phyloP scores from a whole-genome alignment of 2,113 vertebrate species.

The Pachycephala philippinensis region DNA sequence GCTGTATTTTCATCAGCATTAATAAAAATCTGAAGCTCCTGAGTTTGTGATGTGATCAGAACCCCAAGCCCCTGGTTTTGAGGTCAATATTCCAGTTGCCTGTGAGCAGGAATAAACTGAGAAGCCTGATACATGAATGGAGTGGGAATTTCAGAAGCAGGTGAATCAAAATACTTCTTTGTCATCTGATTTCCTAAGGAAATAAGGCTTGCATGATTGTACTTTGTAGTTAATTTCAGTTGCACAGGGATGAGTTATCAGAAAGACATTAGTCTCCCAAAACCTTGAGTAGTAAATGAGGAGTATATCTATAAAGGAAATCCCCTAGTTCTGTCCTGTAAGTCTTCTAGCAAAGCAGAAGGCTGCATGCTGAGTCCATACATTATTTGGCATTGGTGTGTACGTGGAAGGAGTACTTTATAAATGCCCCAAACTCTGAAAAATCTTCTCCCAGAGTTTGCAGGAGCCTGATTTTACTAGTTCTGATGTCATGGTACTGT shows the following conservation, averaged over 20 bases:
- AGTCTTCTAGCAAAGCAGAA: background rate
- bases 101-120: background rate
- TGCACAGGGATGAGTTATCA: background rate
- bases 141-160: background rate
- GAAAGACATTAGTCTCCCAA: background rate
- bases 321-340: background rate
- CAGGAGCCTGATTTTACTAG: background rate
- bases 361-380: background rate
- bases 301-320: background rate
- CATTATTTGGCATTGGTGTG: background rate
- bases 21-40: background rate
- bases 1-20: background rate
- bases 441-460: background rate
- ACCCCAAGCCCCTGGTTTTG: background rate
- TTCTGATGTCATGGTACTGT: background rate
- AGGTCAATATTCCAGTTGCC: background rate
- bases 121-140: background rate
- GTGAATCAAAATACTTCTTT: background rate
- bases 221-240: background rate
- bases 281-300: background rate
- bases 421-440: background rate
- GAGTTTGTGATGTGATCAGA: background rate
- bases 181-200: background rate
- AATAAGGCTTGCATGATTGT: background rate
- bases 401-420: background rate